Conservation (phyloP, 2,797 vertebrate genomes). For the Steatocranus sp. region DNA sequence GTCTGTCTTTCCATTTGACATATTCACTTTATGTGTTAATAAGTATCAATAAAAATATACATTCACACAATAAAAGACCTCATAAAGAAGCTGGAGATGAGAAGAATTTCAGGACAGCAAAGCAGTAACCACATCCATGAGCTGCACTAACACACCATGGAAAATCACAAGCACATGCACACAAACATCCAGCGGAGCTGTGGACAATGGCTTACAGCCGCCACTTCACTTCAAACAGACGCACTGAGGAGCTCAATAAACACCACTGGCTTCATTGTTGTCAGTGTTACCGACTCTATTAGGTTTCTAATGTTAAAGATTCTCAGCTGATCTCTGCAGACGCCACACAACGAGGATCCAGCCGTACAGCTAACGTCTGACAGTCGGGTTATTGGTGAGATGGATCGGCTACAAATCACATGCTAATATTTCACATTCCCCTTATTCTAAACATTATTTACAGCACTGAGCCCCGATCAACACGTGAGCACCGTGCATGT, state of each 20-base stretch:
- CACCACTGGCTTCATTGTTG: background rate
- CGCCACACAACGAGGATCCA: background rate
- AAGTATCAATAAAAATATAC: background rate
- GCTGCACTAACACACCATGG: slow-evolving; percentile 52
- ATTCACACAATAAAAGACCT: background rate
- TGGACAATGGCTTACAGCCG: slow-evolving; percentile 61
- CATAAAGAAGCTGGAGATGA: background rate
- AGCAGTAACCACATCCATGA: slow-evolving; percentile 64
- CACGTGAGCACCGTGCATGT: background rate
- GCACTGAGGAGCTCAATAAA: background rate
- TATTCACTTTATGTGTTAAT: background rate
- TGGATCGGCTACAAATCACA: slow-evolving; percentile 35
- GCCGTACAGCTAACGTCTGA: background rate
- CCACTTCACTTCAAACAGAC: slow-evolving; percentile 29
- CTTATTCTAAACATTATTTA: background rate
- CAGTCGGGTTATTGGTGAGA: slow-evolving; percentile 21
- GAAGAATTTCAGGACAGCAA: slow-evolving; percentile 31
- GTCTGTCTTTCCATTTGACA: background rate
- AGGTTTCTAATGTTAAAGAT: background rate
- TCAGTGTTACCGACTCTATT: background rate
- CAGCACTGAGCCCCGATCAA: background rate
- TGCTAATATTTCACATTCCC: slow-evolving; percentile 15
- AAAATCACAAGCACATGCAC: slow-evolving; percentile 53
- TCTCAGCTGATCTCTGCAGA: background rate
- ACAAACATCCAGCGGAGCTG: slow-evolving; percentile 22